These are phyloP conservation scores for Sebastes itinus DNA, from an alignment of 2,797 vertebrate genomes.

Conservation along the genomic window DNA sequence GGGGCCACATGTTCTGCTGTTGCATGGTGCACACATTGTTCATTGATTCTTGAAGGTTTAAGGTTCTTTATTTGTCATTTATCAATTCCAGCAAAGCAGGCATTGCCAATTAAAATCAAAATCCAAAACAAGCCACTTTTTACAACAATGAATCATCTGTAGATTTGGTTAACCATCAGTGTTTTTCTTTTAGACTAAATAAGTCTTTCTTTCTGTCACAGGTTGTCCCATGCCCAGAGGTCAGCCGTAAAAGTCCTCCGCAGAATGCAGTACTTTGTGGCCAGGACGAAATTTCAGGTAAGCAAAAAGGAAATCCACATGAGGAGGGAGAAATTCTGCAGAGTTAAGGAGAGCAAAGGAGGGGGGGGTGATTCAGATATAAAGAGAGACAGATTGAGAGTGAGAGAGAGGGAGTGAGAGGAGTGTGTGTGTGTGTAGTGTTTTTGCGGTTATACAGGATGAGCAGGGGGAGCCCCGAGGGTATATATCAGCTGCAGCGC, in stretches of 20 bases:
- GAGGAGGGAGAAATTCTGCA: not conserved
- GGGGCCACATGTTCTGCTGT: not conserved
- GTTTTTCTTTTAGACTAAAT: constrained; percentile 1
- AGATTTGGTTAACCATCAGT: not conserved
- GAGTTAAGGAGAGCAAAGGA: not conserved
- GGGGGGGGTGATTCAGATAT: not conserved
- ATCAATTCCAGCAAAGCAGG: too few relatives aligned
- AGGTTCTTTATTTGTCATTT: too few relatives aligned
- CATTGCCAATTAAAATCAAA: too few relatives aligned
- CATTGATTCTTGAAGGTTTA: constrained; percentile 4
- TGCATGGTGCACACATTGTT: constrained; percentile 1
- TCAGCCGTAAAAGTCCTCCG: constrained; percentile 90
- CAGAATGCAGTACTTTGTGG: constrained; percentile 92
- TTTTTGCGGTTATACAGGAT: constrained; percentile 49
- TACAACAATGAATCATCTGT: constrained; percentile 10
- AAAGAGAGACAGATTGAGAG: constrained; percentile 28
- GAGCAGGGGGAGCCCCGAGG: constrained; percentile 26
- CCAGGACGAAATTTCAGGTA: constrained; percentile 92
- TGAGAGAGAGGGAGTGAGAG: constrained; percentile 25
- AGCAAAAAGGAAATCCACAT: constrained; percentile 33
- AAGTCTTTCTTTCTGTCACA: constrained; percentile 62
- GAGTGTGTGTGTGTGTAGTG: constrained; percentile 1
- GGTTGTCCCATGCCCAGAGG: constrained; percentile 87
- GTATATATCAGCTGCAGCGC: constrained; percentile 52
- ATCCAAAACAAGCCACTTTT: constrained; percentile 21